Conservation (phyloP, 2,888 invertebrate species). For the Lasioglossum morio region DNA sequence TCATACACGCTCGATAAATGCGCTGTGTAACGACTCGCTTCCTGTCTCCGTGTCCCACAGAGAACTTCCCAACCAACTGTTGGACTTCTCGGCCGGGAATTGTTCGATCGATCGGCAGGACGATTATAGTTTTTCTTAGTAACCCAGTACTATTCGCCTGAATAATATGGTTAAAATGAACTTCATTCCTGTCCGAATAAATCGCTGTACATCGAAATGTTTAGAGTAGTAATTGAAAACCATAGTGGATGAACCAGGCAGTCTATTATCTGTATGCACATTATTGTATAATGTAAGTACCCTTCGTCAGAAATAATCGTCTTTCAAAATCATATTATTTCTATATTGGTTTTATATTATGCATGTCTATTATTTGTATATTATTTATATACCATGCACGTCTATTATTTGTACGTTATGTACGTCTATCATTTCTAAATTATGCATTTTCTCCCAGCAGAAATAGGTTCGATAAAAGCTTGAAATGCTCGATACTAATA, state of each 20-base stretch:
- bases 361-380: too few relatives aligned
- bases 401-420: neutral
- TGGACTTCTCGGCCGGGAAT: neutral
- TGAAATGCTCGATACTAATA: neutral
- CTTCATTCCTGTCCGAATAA: neutral
- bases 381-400: too few relatives aligned
- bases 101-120: neutral
- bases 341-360: too few relatives aligned
- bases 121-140: neutral
- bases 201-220: neutral
- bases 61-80: neutral
- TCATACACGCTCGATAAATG: slow-evolving; percentile 8
- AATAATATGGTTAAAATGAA: neutral
- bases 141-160: neutral
- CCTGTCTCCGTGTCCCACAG: neutral
- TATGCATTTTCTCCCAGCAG: neutral
- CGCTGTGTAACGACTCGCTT: neutral
- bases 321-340: too few relatives aligned
- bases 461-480: neutral
- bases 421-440: neutral
- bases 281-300: too few relatives aligned
- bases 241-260: too few relatives aligned
- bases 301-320: too few relatives aligned
- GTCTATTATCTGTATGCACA: too few relatives aligned
- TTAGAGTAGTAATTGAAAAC: neutral